A percentile compares a stretch with the other conserved stretches of the same genome.
phyloP scores from a whole-genome alignment of 2,888 invertebrate genomes.

The Amblyjoppa proteus region DNA sequence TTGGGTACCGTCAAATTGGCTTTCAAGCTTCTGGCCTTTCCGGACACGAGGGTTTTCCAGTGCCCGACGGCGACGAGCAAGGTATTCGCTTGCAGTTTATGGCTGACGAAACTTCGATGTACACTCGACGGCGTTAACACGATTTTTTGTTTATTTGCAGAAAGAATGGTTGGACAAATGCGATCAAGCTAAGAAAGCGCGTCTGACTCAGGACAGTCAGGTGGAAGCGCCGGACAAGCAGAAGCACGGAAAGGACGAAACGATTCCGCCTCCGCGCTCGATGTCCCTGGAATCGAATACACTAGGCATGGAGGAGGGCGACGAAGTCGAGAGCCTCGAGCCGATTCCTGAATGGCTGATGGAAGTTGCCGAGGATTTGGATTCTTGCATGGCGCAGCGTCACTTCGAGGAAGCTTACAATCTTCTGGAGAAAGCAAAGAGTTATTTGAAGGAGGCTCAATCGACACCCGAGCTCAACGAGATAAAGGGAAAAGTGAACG shows the following conservation, averaged over 20 bases:
- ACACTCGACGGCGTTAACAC: neutral
- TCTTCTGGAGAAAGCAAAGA: slow-evolving; percentile 90
- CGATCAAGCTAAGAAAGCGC: slow-evolving; percentile 94
- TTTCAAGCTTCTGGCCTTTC: slow-evolving; percentile 97
- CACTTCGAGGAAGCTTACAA: slow-evolving; percentile 97
- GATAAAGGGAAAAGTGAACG: slow-evolving; percentile 85
- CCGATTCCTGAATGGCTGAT: slow-evolving; percentile 93
- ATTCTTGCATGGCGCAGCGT: slow-evolving; percentile 97
- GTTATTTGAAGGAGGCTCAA: slow-evolving; percentile 85
- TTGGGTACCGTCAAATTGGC: slow-evolving; percentile 95
- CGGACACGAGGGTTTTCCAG: slow-evolving; percentile 96
- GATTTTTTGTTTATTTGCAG: slow-evolving; percentile 84
- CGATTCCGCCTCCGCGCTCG: slow-evolving; percentile 74
- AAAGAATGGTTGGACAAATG: slow-evolving; percentile 98
- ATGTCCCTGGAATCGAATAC: slow-evolving; percentile 81
- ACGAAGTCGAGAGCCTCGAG: slow-evolving; percentile 76
- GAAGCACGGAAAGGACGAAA: slow-evolving; percentile 67
- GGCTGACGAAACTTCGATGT: neutral
- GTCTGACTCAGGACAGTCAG: slow-evolving; percentile 88
- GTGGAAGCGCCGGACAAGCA: slow-evolving; percentile 76
- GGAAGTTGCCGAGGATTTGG: slow-evolving; percentile 97
- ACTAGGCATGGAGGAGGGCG: slow-evolving; percentile 77
- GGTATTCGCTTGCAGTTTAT: slow-evolving; percentile 76
- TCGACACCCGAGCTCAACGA: slow-evolving; percentile 85
- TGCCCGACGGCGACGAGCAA: slow-evolving; percentile 92